A percentile compares a stretch with the other conserved stretches of the same genome.
Conservation (phyloP, 1,140 invertebrate genomes). For the Bombus confusus region DNA sequence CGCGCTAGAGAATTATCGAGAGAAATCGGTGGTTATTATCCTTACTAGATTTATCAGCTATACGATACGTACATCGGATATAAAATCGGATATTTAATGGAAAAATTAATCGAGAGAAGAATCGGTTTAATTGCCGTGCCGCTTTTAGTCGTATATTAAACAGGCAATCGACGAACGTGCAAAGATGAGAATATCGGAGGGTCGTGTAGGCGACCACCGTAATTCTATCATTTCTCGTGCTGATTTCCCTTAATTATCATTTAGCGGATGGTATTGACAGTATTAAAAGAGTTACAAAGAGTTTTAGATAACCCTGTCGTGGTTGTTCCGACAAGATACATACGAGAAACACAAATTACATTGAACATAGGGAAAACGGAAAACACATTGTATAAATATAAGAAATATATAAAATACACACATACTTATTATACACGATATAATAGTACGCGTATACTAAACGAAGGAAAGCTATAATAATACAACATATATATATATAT, state of each 20-base stretch:
- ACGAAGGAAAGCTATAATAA: slow-evolving; percentile 3
- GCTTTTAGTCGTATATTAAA: background rate
- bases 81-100: background rate
- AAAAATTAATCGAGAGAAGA: background rate
- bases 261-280: slow-evolving; percentile 58
- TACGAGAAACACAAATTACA: background rate
- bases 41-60: background rate
- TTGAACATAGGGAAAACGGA: background rate
- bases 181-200: background rate
- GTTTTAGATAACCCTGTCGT: slow-evolving; percentile 61
- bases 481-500: slow-evolving; percentile 19
- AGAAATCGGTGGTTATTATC: background rate
- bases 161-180: background rate
- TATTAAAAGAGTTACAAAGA: slow-evolving; percentile 72
- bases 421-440: slow-evolving; percentile 4
- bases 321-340: slow-evolving; percentile 46
- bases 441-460: slow-evolving; percentile 34
- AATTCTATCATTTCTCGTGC: background rate
- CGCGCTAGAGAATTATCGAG: background rate
- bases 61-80: background rate
- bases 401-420: slow-evolving; percentile 4
- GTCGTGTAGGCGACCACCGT: background rate
- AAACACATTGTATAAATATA: background rate
- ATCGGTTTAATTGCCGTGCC: background rate
- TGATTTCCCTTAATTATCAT: slow-evolving; percentile 24